Evolutionary conservation across 2,888 invertebrate genomes (phyloP), one percentile per base, ranked within the genome.

Genomic region (Ommatoiulus sabulosus): DNA sequence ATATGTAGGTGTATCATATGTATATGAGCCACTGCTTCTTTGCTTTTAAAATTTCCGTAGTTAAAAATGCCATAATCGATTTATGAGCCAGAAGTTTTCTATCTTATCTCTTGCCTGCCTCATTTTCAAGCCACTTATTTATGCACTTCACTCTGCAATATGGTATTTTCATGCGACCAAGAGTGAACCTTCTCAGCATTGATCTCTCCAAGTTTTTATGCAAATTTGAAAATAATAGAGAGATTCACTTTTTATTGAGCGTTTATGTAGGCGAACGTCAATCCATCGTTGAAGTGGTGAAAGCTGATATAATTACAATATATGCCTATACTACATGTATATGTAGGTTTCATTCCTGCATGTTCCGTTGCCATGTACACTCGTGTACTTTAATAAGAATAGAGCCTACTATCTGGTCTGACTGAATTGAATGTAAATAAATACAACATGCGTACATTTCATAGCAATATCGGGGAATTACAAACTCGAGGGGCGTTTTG

Each of bases 11-110:
- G n/a, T n/a, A n/a, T n/a, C n/a, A n/a, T n/a, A n/a, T n/a, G n/a
- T n/a, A n/a, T n/a, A n/a, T n/a, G n/a, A n/a, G n/a, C n/a, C n/a
- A n/a, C n/a, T n/a, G n/a, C n/a, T n/a, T 63, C 63, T 63, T 63
- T 63, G 63, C 63, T 63, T 63, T 63, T 63, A 20, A 20, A 63
- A 63, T 63, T 63, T 63, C 63, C 63, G 63, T 63, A 63, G 63
- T 63, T 63, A 20, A 63, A 63, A 63, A 5, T 63, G 63, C 63
- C 63, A 63, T 63, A 63, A 63, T 63, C 63, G 63, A 63, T 63
- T 63, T 63, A 63, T 63, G 20, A 63, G 63, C n/a, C 63, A 15
- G 63, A 20, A 63, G 0, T 20, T n/a, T 63, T 63, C 6, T 20
- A 20, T 63, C 20, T 20, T 63, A 3, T 20, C 63, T 20, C 20